A percentile compares a stretch with the other conserved stretches of the same genome.
phyloP scores from a whole-genome alignment of 1,140 invertebrate species.

The Amyelois transitella region DNA sequence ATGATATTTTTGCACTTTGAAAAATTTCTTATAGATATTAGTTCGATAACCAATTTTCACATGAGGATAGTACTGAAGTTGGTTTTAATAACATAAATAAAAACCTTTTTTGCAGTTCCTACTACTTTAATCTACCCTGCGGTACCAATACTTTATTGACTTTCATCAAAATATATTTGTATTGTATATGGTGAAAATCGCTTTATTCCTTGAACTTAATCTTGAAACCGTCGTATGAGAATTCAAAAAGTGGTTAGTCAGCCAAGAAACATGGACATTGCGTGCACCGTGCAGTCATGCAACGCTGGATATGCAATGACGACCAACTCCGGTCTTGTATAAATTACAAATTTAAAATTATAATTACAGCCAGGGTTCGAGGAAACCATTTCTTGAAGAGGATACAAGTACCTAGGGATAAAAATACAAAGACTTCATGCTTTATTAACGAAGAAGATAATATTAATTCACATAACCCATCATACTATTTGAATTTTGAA shows the following conservation, averaged over 20 bases:
- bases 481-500: too few relatives aligned
- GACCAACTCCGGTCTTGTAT: slow-evolving; percentile 1
- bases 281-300: slow-evolving; percentile 43
- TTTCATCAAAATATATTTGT: not conserved
- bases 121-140: too few relatives aligned
- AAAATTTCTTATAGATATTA: not conserved
- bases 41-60: too few relatives aligned
- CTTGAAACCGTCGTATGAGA: not conserved
- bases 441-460: not conserved
- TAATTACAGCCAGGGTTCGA: not conserved
- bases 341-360: not conserved
- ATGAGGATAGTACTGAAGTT: too few relatives aligned
- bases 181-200: not conserved
- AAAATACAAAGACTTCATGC: too few relatives aligned
- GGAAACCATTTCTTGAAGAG: too few relatives aligned
- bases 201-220: not conserved
- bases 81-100: too few relatives aligned
- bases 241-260: slow-evolving; percentile 8
- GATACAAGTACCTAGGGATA: too few relatives aligned
- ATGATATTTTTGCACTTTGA: not conserved
- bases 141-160: too few relatives aligned
- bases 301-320: slow-evolving; percentile 26
- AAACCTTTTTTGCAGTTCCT: too few relatives aligned
- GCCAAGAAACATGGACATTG: slow-evolving; percentile 23
- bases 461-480: not conserved